Evolutionary conservation across 2,888 invertebrate genomes (phyloP).

Genomic region (Mongoloraphidia duomilia): DNA sequence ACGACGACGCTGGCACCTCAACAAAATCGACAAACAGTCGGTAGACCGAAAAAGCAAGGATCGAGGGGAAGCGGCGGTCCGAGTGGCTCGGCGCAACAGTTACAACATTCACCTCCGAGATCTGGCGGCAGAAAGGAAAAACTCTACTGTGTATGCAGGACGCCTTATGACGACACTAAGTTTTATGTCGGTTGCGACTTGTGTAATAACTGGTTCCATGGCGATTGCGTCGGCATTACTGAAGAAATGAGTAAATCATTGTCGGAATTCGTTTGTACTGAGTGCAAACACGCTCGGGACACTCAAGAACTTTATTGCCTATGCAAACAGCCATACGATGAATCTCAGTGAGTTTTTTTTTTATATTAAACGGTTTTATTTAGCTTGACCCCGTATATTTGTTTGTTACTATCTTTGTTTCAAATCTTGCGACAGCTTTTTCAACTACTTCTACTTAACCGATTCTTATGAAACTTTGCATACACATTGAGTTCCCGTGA

Average conservation of each 20-base stretch:
- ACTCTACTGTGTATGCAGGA: constrained; percentile 81
- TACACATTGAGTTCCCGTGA: too few relatives aligned
- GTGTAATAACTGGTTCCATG: constrained; percentile 98
- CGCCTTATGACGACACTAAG: constrained; percentile 91
- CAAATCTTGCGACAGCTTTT: too few relatives aligned
- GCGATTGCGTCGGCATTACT: constrained; percentile 87
- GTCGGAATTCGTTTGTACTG: constrained; percentile 78
- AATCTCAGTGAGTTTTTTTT: constrained; percentile 66
- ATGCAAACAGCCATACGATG: constrained; percentile 92
- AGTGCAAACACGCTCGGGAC: constrained; percentile 73
- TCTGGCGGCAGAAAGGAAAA: constrained; percentile 51
- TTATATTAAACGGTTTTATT: constrained; percentile 1
- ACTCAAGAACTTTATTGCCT: constrained; percentile 91
- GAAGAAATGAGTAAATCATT: constrained; percentile 82
- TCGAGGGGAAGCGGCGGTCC: constrained; percentile 21
- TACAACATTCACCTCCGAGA: constrained; percentile 19
- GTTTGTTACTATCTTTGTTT: too few relatives aligned
- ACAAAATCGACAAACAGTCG: constrained; percentile 13
- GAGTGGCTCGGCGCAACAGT: constrained; percentile 21
- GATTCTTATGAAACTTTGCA: too few relatives aligned
- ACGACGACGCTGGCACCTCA: constrained; percentile 26
- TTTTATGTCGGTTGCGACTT: constrained; percentile 97
- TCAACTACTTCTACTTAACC: too few relatives aligned
- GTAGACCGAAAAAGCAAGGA: constrained; percentile 27
- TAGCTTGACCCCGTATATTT: too few relatives aligned